Percentiles rank a stretch among this genome's conserved stretches.
These are phyloP conservation scores for Paramormyrops hopkinsi DNA, from an alignment of 2,797 vertebrate genomes.

Conservation along the genomic window DNA sequence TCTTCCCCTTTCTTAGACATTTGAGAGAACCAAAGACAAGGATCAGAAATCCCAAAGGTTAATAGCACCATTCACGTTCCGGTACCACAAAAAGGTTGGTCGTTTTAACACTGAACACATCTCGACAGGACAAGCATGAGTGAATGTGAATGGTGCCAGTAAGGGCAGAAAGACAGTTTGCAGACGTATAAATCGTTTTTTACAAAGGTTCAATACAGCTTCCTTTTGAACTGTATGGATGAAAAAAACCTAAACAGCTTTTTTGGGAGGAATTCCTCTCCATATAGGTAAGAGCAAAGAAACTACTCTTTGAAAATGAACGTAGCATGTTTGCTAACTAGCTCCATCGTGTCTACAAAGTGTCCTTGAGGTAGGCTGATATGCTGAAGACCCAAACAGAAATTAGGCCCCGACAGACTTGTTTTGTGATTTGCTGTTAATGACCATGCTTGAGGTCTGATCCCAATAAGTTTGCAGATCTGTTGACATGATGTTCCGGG, in stretches of 20 bases:
- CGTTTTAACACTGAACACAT: background rate
- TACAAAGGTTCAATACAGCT: background rate
- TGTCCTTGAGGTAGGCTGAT: background rate
- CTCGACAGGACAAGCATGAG: background rate
- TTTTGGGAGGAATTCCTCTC: background rate
- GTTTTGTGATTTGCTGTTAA: background rate
- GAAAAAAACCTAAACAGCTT: background rate
- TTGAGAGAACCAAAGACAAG: background rate
- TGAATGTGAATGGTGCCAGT: background rate
- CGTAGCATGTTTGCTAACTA: background rate
- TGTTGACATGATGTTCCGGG: background rate
- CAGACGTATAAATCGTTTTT: background rate
- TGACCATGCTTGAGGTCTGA: background rate
- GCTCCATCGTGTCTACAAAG: background rate
- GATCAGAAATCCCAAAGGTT: background rate
- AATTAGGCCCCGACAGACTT: background rate
- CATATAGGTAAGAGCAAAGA: background rate
- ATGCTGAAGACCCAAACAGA: background rate
- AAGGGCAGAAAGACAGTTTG: background rate
- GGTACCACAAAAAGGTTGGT: background rate
- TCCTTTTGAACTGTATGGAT: background rate
- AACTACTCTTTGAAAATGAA: background rate
- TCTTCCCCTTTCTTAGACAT: background rate
- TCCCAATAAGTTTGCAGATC: background rate
- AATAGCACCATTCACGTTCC: background rate